These are phyloP conservation scores for Megatriorchis doriae DNA, from an alignment of 2,113 vertebrate species.

Conservation along the genomic window DNA sequence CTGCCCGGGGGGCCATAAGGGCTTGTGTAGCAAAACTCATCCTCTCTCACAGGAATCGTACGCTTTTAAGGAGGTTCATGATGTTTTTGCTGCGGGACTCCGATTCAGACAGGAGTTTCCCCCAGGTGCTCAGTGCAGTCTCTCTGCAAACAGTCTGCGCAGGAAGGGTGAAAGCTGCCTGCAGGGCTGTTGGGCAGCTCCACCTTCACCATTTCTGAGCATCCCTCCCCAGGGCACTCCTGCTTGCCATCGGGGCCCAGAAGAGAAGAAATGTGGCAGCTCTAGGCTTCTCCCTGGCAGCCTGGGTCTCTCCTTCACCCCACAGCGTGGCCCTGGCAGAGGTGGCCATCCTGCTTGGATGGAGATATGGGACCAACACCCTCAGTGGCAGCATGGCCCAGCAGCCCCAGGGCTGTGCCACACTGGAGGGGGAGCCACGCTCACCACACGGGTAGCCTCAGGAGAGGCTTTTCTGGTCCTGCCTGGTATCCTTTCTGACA, in stretches of 20 bases:
- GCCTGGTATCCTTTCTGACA: neutral
- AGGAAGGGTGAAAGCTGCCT: neutral
- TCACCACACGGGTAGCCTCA: neutral
- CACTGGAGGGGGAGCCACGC: rapidly evolving
- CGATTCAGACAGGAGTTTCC: neutral
- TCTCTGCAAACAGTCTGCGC: neutral
- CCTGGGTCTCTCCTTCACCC: neutral
- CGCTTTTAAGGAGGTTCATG: neutral
- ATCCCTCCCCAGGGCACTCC: neutral
- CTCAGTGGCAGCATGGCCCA: neutral
- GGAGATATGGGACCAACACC: neutral
- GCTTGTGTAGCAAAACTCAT: neutral
- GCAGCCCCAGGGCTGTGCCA: neutral
- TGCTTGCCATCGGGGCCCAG: neutral
- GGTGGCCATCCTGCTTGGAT: neutral
- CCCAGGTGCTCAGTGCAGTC: neutral
- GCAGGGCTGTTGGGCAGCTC: neutral
- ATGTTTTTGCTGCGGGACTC: rapidly evolving
- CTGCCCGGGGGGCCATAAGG: neutral
- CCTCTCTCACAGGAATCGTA: neutral
- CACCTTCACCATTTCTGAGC: neutral
- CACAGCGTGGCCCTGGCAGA: too few relatives aligned
- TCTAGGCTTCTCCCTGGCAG: neutral
- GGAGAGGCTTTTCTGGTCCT: neutral
- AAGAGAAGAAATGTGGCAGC: neutral